These are phyloP conservation scores for Xylophagus ater DNA, from an alignment of 2,888 invertebrate genomes.

Conservation along the genomic window DNA sequence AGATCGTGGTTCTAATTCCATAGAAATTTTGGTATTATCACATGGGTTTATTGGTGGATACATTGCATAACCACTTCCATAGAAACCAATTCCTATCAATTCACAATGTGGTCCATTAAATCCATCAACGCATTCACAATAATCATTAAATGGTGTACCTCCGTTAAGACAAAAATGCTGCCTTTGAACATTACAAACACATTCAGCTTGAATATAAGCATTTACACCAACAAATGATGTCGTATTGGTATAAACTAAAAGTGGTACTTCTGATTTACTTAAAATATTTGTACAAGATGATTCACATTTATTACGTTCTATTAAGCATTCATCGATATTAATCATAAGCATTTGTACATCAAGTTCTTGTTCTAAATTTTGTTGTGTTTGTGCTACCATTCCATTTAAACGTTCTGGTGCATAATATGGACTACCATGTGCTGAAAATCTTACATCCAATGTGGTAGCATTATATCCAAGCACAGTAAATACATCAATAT, in stretches of 20 bases:
- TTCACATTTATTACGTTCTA: conserved; percentile 57
- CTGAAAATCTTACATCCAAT: conserved; percentile 82
- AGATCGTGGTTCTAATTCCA: conserved; percentile 67
- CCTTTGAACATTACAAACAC: conserved; percentile 46
- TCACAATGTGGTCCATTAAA: conserved; percentile 84
- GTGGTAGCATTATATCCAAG: conserved; percentile 52
- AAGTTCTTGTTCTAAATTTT: conserved; percentile 58
- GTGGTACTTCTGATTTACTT: conserved; percentile 59
- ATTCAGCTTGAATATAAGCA: conserved; percentile 69
- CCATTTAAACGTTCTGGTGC: conserved; percentile 79
- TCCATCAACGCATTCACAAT: conserved; percentile 72
- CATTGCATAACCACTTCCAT: conserved; percentile 87
- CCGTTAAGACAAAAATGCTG: conserved; percentile 63
- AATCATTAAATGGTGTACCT: conserved; percentile 50
- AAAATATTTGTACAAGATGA: conserved; percentile 71
- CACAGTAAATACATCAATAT: conserved; percentile 91
- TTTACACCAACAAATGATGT: conserved; percentile 91
- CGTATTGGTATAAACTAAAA: conserved; percentile 81
- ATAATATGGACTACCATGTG: conserved; percentile 90
- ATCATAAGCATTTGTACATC: conserved; percentile 71
- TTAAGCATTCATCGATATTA: conserved; percentile 81
- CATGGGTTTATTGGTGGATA: conserved; percentile 81
- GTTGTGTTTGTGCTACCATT: conserved; percentile 60
- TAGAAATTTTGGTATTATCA: conserved; percentile 65
- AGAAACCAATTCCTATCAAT: conserved; percentile 74